Conservation (phyloP, 2,113 vertebrate species). For the Dasyurus viverrinus region DNA sequence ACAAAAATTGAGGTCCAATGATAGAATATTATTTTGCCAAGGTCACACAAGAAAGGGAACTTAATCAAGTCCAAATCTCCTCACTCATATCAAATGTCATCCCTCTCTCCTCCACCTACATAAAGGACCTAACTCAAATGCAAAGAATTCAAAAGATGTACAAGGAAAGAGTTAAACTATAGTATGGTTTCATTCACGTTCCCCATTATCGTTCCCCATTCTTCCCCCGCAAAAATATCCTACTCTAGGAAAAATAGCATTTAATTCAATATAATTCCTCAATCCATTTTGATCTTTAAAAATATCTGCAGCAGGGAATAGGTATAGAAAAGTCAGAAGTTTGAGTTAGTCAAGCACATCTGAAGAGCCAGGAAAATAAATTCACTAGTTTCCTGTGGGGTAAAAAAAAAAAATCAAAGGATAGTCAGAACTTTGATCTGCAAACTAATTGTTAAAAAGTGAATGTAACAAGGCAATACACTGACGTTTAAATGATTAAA, state of each 20-base stretch:
- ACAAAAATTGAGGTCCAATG: neutral
- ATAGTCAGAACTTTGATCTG: neutral
- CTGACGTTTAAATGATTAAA: neutral
- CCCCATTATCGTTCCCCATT: neutral
- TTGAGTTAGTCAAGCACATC: neutral
- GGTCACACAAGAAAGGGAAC: neutral
- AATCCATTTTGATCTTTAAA: neutral
- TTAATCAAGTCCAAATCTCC: neutral
- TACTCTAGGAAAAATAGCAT: neutral
- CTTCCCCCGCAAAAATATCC: neutral
- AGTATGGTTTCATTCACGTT: neutral
- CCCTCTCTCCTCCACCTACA: neutral
- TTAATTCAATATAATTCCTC: slow-evolving; percentile 26
- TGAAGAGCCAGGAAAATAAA: neutral
- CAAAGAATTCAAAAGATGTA: slow-evolving; percentile 24
- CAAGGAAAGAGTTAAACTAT: slow-evolving; percentile 12
- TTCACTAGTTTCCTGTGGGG: neutral
- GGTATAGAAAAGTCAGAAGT: neutral
- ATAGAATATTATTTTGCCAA: neutral
- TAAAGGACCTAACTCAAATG: neutral
- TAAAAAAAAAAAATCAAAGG: neutral
- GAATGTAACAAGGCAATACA: neutral
- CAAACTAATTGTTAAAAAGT: neutral
- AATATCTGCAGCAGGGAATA: neutral
- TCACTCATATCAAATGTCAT: neutral